phyloP scores from a whole-genome alignment of 2,888 invertebrate genomes.

The Amiota mariae region DNA sequence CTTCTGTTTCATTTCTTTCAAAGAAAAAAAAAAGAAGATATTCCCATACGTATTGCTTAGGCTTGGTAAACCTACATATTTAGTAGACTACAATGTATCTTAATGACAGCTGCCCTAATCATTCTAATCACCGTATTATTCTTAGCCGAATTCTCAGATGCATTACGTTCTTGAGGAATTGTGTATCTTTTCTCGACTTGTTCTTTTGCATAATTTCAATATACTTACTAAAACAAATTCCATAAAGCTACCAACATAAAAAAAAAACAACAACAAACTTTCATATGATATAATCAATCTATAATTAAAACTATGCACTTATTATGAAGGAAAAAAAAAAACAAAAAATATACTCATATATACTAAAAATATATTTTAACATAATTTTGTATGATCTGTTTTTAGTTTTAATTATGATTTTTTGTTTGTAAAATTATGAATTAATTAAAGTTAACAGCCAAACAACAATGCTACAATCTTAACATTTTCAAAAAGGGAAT shows the following conservation, averaged over 20 bases:
- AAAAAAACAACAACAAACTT: slow-evolving; percentile 1
- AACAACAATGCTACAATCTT: slow-evolving; percentile 12
- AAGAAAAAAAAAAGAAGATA: too few species aligned
- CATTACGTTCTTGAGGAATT: too few species aligned
- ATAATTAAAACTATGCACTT: neutral
- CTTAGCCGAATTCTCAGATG: too few species aligned
- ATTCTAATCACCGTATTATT: too few species aligned
- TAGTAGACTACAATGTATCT: too few species aligned
- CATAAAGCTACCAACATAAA: neutral
- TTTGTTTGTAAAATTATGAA: neutral
- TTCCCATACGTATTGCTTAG: too few species aligned
- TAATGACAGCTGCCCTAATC: too few species aligned
- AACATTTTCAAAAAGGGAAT: slow-evolving; percentile 7
- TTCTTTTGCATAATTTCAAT: slow-evolving; percentile 11
- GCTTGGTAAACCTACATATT: too few species aligned
- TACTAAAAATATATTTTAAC: slow-evolving; percentile 1
- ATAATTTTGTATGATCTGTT: neutral
- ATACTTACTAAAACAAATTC: too few species aligned
- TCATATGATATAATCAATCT: neutral
- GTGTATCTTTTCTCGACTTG: neutral
- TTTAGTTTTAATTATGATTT: too few species aligned
- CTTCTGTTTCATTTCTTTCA: too few species aligned
- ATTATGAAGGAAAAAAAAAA: slow-evolving; percentile 13
- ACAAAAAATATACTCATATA: too few species aligned
- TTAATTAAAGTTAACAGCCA: slow-evolving; percentile 1